Conservation (phyloP, 2,888 invertebrate species). For the Rhynchonema sp. region DNA sequence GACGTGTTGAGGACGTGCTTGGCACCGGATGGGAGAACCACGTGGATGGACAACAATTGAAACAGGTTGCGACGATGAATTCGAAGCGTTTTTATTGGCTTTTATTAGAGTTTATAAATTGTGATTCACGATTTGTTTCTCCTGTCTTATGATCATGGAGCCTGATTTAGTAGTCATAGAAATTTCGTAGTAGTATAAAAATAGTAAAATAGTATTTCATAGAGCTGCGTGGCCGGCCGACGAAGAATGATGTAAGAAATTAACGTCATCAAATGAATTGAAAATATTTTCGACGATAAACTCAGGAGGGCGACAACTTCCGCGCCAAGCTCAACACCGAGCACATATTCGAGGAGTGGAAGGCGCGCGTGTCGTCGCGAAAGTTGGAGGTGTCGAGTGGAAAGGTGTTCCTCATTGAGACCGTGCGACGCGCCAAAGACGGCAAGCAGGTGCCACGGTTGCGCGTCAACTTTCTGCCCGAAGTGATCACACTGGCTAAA, state of each 20-base stretch:
- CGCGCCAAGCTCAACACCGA: conserved; percentile 82
- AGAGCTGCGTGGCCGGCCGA: too few species aligned
- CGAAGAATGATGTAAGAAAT: too few species aligned
- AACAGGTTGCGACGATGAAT: too few species aligned
- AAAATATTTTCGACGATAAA: conserved; percentile 52
- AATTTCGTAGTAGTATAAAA: conserved; percentile 6
- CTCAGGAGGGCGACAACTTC: conserved; percentile 94
- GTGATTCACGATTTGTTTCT: neutral
- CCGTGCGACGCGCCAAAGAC: conserved; percentile 9
- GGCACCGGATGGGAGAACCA: conserved; percentile 93
- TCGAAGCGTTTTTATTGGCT: neutral
- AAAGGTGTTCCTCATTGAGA: conserved; percentile 14
- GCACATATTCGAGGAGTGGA: conserved; percentile 96
- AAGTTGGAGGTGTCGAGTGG: conserved; percentile 13
- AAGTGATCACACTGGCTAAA: conserved; percentile 91
- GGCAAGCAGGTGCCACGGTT: neutral
- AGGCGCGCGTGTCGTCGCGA: conserved; percentile 47
- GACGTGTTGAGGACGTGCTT: conserved; percentile 90
- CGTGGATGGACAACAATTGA: conserved; percentile 27
- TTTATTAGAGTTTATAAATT: neutral
- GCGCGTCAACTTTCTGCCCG: conserved; percentile 70
- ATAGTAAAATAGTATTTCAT: too few species aligned
- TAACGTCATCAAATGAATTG: too few species aligned
- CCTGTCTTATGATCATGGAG: neutral
- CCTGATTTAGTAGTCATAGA: neutral